Percentiles rank a stretch among this genome's conserved stretches.
These are phyloP conservation scores for Hemibagrus guttatus DNA, from an alignment of 2,797 vertebrate genomes.

Conservation along the genomic window DNA sequence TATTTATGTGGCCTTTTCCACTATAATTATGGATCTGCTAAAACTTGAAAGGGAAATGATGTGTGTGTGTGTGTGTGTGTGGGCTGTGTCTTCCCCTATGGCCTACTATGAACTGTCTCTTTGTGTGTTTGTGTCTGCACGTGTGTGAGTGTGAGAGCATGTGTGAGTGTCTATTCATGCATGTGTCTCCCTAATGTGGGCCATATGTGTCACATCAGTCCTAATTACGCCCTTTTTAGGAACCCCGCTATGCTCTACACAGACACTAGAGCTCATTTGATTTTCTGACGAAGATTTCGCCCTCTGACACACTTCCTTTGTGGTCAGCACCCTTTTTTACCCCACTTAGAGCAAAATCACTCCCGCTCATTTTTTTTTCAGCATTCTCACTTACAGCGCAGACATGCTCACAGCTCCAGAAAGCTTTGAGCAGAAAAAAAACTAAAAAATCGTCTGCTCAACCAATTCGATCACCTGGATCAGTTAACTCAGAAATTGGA, in stretches of 20 bases:
- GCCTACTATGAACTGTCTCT: background rate
- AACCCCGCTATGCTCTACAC: background rate
- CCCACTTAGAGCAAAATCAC: constrained; percentile 11
- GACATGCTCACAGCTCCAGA: background rate
- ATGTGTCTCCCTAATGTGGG: background rate
- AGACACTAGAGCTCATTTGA: background rate
- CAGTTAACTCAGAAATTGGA: constrained; percentile 10
- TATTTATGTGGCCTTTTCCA: constrained; percentile 29
- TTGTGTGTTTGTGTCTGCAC: background rate
- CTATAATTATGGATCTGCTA: constrained; percentile 21
- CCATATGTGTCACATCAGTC: constrained; percentile 9
- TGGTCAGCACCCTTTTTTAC: constrained; percentile 8
- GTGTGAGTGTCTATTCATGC: background rate
- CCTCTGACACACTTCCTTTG: constrained; percentile 30
- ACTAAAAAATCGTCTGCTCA: background rate
- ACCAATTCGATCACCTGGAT: background rate
- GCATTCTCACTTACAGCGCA: background rate
- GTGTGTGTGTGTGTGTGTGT: background rate
- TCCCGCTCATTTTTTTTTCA: background rate
- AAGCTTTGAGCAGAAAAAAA: background rate
- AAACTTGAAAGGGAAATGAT: constrained; percentile 4
- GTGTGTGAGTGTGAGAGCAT: background rate
- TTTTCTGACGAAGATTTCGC: constrained; percentile 14
- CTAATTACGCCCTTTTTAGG: background rate
- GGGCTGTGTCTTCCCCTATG: constrained; percentile 4